Conservation (phyloP, 37 sponge, comb jelly and placozoan species). For the Oscarella lobularis region DNA sequence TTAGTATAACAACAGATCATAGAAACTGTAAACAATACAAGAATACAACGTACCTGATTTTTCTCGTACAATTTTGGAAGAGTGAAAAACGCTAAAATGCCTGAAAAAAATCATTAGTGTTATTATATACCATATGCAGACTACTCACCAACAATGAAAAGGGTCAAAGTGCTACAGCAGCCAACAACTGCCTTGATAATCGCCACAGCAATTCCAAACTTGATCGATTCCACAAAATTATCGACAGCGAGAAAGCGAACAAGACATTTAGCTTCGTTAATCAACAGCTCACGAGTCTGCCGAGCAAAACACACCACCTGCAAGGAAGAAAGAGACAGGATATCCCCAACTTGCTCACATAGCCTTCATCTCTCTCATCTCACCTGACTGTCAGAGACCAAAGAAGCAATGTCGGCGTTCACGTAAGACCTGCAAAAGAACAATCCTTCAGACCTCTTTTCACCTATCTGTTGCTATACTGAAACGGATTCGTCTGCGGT, state of each 20-base stretch:
- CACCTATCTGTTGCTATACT: neutral
- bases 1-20: no score
- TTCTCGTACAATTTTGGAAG: neutral
- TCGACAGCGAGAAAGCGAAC: no score
- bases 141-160: neutral
- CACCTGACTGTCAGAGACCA: no score
- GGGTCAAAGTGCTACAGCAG: neutral
- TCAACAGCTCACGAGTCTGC: no score
- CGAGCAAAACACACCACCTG: no score
- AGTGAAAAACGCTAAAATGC: neutral
- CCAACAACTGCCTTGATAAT: neutral
- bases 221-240: no score
- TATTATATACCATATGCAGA: neutral
- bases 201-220: neutral
- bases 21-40: no score
- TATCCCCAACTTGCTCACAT: no score
- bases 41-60: constrained; percentile 3
- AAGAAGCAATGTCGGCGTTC: no score
- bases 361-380: no score
- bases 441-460: neutral
- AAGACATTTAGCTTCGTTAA: neutral
- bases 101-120: neutral
- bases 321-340: no score
- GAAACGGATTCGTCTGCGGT: neutral
- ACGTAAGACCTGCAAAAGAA: neutral